A percentile compares a stretch with the other conserved stretches of the same genome.
Evolutionary conservation across 2,113 vertebrate species (phyloP).

Genomic region (Pseudorasbora parva): DNA sequence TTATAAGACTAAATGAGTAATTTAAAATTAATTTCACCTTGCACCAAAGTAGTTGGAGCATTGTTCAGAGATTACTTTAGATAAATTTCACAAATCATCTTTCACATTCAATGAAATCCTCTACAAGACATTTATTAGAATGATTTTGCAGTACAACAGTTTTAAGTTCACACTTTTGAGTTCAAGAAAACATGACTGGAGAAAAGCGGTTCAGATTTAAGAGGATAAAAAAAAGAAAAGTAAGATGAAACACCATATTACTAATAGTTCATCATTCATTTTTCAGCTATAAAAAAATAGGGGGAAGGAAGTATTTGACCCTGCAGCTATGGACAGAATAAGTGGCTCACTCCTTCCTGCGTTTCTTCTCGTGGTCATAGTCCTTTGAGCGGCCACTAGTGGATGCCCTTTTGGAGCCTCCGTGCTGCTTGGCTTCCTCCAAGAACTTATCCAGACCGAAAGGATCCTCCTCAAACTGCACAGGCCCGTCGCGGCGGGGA

Average conservation of each 20-base stretch:
- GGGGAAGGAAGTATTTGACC: background rate
- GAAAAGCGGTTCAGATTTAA: background rate
- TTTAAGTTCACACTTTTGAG: conserved; percentile 49
- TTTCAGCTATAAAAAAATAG: background rate
- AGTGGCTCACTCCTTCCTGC: conserved; percentile 88
- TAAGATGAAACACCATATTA: conserved; percentile 22
- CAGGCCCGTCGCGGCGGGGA: conserved; percentile 89
- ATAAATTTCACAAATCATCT: conserved; percentile 50
- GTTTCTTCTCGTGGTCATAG: conserved; percentile 97
- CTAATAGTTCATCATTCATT: background rate
- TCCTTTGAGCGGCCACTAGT: conserved; percentile 92
- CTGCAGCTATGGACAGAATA: background rate
- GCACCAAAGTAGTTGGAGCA: background rate
- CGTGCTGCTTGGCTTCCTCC: conserved; percentile 97
- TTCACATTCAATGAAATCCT: conserved; percentile 19
- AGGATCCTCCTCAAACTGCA: conserved; percentile 98
- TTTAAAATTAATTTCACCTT: background rate
- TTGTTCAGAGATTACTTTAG: background rate
- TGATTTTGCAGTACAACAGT: conserved; percentile 66
- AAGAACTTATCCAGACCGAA: conserved; percentile 99
- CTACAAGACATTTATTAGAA: conserved; percentile 64
- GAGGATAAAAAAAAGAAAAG: background rate
- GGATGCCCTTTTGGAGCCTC: conserved; percentile 93
- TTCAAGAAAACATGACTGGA: background rate
- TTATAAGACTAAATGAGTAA: background rate